Evolutionary conservation across 2,797 vertebrate genomes (phyloP).

Genomic region (Chanos chanos): DNA sequence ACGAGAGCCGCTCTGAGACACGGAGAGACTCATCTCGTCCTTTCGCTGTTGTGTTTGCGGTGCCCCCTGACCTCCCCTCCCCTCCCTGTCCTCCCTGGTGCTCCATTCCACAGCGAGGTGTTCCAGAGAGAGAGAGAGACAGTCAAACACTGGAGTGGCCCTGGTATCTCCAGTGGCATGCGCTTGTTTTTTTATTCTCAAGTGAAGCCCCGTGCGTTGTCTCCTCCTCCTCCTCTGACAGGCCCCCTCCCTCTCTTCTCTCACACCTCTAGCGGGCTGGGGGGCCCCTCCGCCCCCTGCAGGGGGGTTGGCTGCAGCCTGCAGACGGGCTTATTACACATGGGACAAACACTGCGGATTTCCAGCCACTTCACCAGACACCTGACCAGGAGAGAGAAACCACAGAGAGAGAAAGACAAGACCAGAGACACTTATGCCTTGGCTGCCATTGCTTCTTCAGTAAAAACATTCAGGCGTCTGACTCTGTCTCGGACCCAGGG

Average conservation of each 20-base stretch:
- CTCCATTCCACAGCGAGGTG: too few species aligned
- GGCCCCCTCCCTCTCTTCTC: conserved; percentile 13
- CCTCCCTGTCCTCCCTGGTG: too few species aligned
- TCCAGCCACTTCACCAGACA: conserved; percentile 81
- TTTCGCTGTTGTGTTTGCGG: not conserved
- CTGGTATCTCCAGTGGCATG: not conserved
- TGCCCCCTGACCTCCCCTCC: conserved; percentile 4
- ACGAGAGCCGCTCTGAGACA: too few species aligned
- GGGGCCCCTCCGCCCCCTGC: conserved; percentile 54
- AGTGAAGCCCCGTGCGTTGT: not conserved
- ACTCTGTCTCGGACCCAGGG: too few species aligned
- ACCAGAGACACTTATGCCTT: not conserved
- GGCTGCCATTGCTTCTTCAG: conserved; percentile 20
- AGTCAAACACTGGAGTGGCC: not conserved
- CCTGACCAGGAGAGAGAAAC: conserved; percentile 52
- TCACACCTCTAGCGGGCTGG: conserved; percentile 67
- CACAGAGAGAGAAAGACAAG: not conserved
- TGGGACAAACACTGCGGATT: conserved; percentile 78
- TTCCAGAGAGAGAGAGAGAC: not conserved
- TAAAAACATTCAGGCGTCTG: too few species aligned
- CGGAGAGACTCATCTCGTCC: too few species aligned
- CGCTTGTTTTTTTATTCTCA: conserved; percentile 6
- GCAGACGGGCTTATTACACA: conserved; percentile 80
- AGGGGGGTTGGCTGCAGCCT: conserved; percentile 60
- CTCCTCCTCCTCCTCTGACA: conserved; percentile 5